These are phyloP conservation scores for Trichonephila inaurata DNA, from an alignment of 1,140 invertebrate species.

Conservation along the genomic window DNA sequence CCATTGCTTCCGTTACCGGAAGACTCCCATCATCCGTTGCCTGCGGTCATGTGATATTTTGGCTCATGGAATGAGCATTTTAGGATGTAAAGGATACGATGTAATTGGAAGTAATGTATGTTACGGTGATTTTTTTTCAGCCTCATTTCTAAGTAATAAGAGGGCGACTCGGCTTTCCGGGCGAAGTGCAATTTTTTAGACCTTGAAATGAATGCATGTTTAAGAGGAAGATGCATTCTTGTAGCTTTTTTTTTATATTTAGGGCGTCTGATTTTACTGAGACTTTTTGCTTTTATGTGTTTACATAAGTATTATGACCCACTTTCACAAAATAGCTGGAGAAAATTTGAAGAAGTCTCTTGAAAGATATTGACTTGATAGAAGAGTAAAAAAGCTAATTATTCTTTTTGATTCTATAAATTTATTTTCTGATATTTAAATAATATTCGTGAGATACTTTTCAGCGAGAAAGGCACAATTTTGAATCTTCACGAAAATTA, in stretches of 20 bases:
- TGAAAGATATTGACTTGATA: not conserved
- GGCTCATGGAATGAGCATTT: constrained; percentile 34
- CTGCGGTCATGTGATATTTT: constrained; percentile 53
- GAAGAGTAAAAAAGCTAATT: not conserved
- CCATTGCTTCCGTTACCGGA: constrained; percentile 59
- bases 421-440: no score
- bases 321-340: not conserved
- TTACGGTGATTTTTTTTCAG: constrained; percentile 9
- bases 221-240: not conserved
- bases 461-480: no score
- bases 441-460: no score
- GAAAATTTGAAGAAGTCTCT: not conserved
- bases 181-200: not conserved
- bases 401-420: no score
- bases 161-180: not conserved
- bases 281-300: not conserved
- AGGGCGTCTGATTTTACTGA: not conserved
- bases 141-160: constrained; percentile 23
- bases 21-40: constrained; percentile 34
- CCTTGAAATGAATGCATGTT: constrained; percentile 15
- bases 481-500: no score
- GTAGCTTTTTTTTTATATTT: not conserved
- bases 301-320: not conserved
- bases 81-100: constrained; percentile 44
- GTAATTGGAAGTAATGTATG: constrained; percentile 54